Evolutionary conservation across 1,140 invertebrate genomes (phyloP).

Genomic region (Drosophila navojoa): DNA sequence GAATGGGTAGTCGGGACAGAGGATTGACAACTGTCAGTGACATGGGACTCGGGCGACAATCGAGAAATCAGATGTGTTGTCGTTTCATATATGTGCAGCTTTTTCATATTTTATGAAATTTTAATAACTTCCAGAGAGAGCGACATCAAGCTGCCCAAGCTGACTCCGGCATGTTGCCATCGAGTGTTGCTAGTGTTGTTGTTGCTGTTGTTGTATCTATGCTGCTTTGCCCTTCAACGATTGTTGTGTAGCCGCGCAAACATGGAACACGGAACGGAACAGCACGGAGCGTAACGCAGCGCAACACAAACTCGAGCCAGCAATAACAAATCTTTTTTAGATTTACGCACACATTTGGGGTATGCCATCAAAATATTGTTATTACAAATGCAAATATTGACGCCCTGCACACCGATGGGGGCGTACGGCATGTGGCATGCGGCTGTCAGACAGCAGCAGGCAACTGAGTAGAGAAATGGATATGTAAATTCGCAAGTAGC

Average conservation of each 20-base stretch:
- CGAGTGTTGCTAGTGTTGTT: conserved; percentile 31
- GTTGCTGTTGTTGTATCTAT: conserved; percentile 15
- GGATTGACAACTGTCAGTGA: conserved; percentile 50
- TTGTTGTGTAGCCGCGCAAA: conserved; percentile 8
- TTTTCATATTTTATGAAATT: conserved; percentile 70
- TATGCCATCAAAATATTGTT: conserved; percentile 79
- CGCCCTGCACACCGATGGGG: conserved; percentile 42
- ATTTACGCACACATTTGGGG: conserved; percentile 73
- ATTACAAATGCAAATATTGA: conserved; percentile 83
- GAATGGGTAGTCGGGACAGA: neutral
- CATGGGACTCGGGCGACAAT: conserved; percentile 55
- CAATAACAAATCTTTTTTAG: conserved; percentile 79
- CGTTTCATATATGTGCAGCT: conserved; percentile 6
- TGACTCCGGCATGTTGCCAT: conserved; percentile 51
- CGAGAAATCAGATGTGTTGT: conserved; percentile 64
- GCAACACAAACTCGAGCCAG: conserved; percentile 43
- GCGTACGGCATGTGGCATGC: neutral
- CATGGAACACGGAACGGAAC: conserved; percentile 40
- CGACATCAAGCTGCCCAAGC: neutral
- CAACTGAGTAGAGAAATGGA: conserved; percentile 11
- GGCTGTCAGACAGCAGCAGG: neutral
- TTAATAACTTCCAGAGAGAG: conserved; percentile 72
- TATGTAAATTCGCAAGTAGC: conserved; percentile 16
- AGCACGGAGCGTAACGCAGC: neutral
- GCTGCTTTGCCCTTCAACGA: conserved; percentile 33